A percentile compares a stretch with the other conserved stretches of the same genome.
Evolutionary conservation across 1,140 invertebrate species (phyloP).

Genomic region (Saccostrea cuccullata): DNA sequence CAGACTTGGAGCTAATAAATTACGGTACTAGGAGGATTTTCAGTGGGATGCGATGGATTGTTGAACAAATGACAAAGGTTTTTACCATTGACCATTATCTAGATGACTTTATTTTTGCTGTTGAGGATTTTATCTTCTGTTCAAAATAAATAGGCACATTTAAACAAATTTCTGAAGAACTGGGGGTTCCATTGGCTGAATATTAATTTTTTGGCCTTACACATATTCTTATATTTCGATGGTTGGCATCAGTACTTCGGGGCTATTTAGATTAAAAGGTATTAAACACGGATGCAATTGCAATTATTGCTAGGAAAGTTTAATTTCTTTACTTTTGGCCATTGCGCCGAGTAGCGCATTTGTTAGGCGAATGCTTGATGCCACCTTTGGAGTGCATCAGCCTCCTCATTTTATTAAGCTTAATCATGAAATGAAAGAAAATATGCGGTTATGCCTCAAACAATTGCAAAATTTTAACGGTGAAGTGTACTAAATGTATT

Average conservation of each 20-base stretch:
- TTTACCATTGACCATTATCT: too few relatives aligned
- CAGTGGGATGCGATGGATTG: too few relatives aligned
- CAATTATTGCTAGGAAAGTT: background rate
- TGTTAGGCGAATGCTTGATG: background rate
- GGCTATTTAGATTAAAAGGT: background rate
- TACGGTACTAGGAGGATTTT: background rate
- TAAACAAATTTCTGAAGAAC: background rate
- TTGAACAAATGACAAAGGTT: too few relatives aligned
- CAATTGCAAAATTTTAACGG: constrained; percentile 47
- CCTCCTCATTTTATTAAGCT: constrained; percentile 19
- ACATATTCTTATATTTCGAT: background rate
- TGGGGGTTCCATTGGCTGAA: constrained; percentile 13
- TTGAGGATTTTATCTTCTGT: too few relatives aligned
- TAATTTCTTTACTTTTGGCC: background rate
- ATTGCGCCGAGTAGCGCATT: background rate
- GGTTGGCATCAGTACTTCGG: background rate
- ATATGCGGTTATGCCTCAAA: constrained; percentile 26
- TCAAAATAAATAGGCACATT: background rate
- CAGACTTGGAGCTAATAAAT: background rate
- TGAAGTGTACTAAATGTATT: constrained; percentile 19
- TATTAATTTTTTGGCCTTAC: background rate
- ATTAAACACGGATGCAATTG: background rate
- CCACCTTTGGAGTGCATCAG: background rate
- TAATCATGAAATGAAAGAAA: constrained; percentile 27
- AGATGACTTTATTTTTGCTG: too few relatives aligned